Percentiles rank a stretch among this genome's conserved stretches.
These are phyloP conservation scores for Hydroisotoma schaefferi DNA, from an alignment of 2,888 invertebrate genomes.

Conservation along the genomic window DNA sequence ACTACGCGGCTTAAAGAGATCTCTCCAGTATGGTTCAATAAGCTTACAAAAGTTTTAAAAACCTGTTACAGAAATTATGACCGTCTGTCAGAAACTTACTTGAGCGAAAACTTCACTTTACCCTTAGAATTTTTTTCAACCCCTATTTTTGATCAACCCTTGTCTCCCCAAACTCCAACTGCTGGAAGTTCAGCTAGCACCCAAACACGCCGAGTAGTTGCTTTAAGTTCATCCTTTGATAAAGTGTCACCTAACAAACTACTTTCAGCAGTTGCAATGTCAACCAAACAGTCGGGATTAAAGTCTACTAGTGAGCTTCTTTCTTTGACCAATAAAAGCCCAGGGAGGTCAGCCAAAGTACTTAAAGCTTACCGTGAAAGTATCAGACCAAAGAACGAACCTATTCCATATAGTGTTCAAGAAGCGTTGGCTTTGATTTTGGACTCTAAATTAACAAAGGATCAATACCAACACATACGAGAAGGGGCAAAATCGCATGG, in stretches of 20 bases:
- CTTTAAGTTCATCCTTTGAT: background rate
- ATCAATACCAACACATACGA: background rate
- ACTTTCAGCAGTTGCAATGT: background rate
- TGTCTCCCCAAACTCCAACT: background rate
- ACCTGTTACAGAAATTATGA: no score
- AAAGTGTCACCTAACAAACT: background rate
- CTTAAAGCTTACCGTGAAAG: background rate
- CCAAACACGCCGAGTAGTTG: background rate
- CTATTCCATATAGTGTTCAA: background rate
- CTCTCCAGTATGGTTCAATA: no score
- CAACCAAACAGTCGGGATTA: background rate
- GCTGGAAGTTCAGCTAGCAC: background rate
- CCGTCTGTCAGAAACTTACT: no score
- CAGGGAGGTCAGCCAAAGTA: background rate
- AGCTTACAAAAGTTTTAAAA: no score
- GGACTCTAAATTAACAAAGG: background rate
- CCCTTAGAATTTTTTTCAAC: no score
- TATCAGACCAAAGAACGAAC: background rate
- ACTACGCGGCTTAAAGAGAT: no score
- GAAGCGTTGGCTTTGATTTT: constrained; percentile 6
- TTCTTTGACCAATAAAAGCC: background rate
- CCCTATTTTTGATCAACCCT: background rate
- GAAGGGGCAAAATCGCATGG: background rate
- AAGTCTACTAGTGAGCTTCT: background rate
- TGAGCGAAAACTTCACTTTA: no score